Evolutionary conservation across 2,888 invertebrate species (phyloP).

Genomic region (Polyploca ridens): DNA sequence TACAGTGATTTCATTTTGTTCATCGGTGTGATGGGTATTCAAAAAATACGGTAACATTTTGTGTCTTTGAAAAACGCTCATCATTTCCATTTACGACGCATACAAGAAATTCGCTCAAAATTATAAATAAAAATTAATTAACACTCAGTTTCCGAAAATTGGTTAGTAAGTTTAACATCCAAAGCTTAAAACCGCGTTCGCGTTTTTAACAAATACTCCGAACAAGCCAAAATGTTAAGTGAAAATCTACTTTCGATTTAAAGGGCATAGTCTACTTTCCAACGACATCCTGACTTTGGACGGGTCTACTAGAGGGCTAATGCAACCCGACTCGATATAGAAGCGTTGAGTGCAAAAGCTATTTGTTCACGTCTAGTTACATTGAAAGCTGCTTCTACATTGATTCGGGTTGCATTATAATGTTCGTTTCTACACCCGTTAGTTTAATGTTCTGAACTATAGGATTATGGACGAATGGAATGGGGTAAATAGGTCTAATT

Average conservation of each 20-base stretch:
- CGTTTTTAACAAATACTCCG: constrained; percentile 27
- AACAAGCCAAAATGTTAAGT: constrained; percentile 46
- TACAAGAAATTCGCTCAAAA: neutral
- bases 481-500: constrained; percentile 1
- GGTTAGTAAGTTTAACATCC: neutral
- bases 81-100: neutral
- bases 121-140: neutral
- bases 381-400: constrained; percentile 61
- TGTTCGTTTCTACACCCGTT: constrained; percentile 27
- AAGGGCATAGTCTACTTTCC: constrained; percentile 23
- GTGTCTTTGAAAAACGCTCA: constrained; percentile 19
- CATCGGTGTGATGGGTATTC: constrained; percentile 24
- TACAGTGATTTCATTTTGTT: constrained; percentile 25
- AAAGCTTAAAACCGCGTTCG: constrained; percentile 17
- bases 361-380: constrained; percentile 50
- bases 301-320: constrained; percentile 52
- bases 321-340: constrained; percentile 53
- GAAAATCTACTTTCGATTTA: constrained; percentile 24
- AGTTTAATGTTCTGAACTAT: constrained; percentile 32
- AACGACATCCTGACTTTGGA: constrained; percentile 60
- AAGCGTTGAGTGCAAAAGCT: constrained; percentile 51
- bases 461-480: constrained; percentile 13
- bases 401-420: constrained; percentile 46
- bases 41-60: constrained; percentile 34
- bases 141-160: neutral